phyloP scores from a whole-genome alignment of 2,888 invertebrate genomes.

The Norana najaformis region DNA sequence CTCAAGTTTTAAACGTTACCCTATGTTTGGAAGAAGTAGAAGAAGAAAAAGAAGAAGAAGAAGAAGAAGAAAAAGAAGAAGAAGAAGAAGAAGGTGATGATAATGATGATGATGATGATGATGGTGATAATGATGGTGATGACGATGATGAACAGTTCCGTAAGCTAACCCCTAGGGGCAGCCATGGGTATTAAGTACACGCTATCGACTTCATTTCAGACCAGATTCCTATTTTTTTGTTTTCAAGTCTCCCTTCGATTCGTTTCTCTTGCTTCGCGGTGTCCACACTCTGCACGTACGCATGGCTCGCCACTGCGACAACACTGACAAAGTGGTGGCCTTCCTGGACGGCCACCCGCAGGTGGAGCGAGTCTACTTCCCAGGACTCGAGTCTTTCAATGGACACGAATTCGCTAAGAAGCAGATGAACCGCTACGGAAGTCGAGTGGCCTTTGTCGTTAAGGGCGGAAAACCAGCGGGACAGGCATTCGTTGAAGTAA shows the following conservation, averaged over 20 bases:
- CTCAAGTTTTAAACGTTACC: no score
- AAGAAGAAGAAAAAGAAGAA: no score
- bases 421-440: conserved; percentile 84
- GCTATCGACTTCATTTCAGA: no score
- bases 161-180: no score
- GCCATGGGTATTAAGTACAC: no score
- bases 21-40: no score
- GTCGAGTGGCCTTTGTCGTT: conserved; percentile 86
- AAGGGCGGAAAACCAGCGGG: conserved; percentile 77
- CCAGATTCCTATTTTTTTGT: neutral
- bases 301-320: conserved; percentile 86
- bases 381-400: conserved; percentile 65
- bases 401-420: conserved; percentile 65
- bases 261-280: conserved; percentile 65
- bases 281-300: conserved; percentile 88
- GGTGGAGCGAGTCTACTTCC: conserved; percentile 69
- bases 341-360: conserved; percentile 70
- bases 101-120: no score
- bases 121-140: no score
- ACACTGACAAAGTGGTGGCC: conserved; percentile 76
- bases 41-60: no score
- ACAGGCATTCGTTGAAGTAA: conserved; percentile 67
- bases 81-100: no score
- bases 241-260: conserved; percentile 40
- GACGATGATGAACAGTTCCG: no score